These are phyloP conservation scores for Orchesella flavescens DNA, from an alignment of 2,888 invertebrate species.

Conservation along the genomic window DNA sequence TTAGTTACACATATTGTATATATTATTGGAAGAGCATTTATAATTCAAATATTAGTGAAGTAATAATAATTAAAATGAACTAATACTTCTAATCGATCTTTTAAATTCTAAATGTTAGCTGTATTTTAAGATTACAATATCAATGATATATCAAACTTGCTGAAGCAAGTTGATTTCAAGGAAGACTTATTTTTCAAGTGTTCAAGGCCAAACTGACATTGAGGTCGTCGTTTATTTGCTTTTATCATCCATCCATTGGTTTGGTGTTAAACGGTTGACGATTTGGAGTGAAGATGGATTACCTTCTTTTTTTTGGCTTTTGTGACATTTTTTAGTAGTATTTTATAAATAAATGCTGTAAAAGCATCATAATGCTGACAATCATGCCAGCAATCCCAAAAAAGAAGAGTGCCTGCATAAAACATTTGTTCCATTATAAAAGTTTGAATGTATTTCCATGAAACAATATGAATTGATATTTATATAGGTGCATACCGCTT, in stretches of 20 bases:
- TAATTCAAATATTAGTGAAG: too few species aligned
- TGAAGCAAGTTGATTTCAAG: conserved; percentile 49
- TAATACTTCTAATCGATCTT: too few species aligned
- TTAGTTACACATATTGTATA: too few species aligned
- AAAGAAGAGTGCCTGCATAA: conserved; percentile 50
- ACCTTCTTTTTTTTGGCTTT: background rate
- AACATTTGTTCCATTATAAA: background rate
- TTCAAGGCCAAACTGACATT: conserved; percentile 38
- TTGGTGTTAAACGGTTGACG: background rate
- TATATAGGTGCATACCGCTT: conserved; percentile 27
- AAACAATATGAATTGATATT: background rate
- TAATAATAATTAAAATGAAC: too few species aligned
- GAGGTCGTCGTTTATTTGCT: too few species aligned
- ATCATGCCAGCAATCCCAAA: conserved; percentile 60
- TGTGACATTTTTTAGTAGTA: conserved; percentile 26
- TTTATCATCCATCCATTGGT: too few species aligned
- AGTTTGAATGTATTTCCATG: background rate
- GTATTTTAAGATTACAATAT: too few species aligned
- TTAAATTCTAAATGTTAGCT: too few species aligned
- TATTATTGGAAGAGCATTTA: too few species aligned
- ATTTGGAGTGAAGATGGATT: background rate
- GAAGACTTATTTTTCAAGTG: conserved; percentile 44
- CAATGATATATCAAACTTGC: conserved; percentile 50
- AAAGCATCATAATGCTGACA: conserved; percentile 49
- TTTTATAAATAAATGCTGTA: conserved; percentile 42